Evolutionary conservation across 2,797 vertebrate species (phyloP).

Genomic region (Pseudochromis fuscus): DNA sequence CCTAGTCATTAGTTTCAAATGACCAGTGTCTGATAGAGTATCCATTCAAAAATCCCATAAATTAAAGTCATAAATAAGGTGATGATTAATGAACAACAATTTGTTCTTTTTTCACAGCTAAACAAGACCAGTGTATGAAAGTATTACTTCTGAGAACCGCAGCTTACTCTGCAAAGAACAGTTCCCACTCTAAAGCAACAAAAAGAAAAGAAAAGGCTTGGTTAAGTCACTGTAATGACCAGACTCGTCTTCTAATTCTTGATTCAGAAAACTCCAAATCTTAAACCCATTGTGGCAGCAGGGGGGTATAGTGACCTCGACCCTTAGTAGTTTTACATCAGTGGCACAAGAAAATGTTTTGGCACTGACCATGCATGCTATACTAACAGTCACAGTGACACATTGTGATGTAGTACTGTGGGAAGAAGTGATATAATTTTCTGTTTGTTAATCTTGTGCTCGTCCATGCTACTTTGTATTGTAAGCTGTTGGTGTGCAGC

Average conservation of each 20-base stretch:
- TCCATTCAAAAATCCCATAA: slow-evolving; percentile 80
- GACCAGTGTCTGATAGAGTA: slow-evolving; percentile 72
- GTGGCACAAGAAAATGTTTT: slow-evolving; percentile 79
- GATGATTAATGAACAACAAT: slow-evolving; percentile 80
- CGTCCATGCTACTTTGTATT: slow-evolving; percentile 45
- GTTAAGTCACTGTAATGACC: slow-evolving; percentile 63
- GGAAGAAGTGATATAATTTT: slow-evolving; percentile 12
- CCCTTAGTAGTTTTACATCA: slow-evolving; percentile 62
- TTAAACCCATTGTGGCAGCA: slow-evolving; percentile 55
- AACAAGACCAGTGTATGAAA: slow-evolving; percentile 82
- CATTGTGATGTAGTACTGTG: slow-evolving; percentile 37
- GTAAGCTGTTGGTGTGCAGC: slow-evolving; percentile 11
- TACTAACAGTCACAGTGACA: slow-evolving; percentile 48
- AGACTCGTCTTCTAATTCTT: slow-evolving; percentile 69
- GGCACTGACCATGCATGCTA: slow-evolving; percentile 73
- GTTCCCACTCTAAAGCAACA: slow-evolving; percentile 66
- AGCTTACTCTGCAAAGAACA: slow-evolving; percentile 60
- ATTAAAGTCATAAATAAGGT: slow-evolving; percentile 85
- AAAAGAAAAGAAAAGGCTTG: slow-evolving; percentile 61
- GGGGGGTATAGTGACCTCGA: slow-evolving; percentile 46
- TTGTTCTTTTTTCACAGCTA: slow-evolving; percentile 84
- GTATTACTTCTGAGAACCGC: slow-evolving; percentile 64
- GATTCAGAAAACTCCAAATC: slow-evolving; percentile 62
- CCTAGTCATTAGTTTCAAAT: slow-evolving; percentile 70
- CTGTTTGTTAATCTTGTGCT: slow-evolving; percentile 28